Conservation (phyloP, 2,113 vertebrate species). For the Ornithorhynchus anatinus region DNA sequence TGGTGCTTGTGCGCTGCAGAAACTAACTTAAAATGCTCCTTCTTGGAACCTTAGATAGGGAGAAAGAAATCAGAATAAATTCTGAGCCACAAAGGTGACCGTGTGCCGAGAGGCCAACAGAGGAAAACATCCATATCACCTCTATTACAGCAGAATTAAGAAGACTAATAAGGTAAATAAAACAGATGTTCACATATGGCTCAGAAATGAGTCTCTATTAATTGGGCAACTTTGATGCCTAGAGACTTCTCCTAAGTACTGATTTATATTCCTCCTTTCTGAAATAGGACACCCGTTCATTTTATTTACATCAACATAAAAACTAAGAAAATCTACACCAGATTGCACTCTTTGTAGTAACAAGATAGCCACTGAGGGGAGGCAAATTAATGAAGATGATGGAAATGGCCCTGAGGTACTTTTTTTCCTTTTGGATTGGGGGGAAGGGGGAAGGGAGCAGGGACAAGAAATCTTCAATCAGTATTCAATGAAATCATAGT, state of each 20-base stretch:
- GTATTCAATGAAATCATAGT: not conserved
- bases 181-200: not conserved
- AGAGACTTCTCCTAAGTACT: not conserved
- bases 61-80: not conserved
- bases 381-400: not conserved
- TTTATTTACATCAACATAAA: not conserved
- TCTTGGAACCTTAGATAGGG: not conserved
- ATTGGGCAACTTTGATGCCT: not conserved
- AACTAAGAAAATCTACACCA: not conserved
- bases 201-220: not conserved
- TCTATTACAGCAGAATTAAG: not conserved
- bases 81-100: not conserved
- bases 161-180: not conserved
- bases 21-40: not conserved
- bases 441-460: too few species aligned
- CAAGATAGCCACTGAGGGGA: not conserved
- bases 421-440: too few species aligned
- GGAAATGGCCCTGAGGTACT: not conserved
- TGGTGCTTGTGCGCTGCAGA: not conserved
- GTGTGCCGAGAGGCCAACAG: accelerated
- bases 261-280: not conserved
- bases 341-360: not conserved
- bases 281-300: not conserved
- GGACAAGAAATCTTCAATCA: too few species aligned
- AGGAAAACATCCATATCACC: too few species aligned